These are phyloP conservation scores for Heliopora coerulea DNA, from an alignment of 92 coral and sea anemone species.

Conservation along the genomic window DNA sequence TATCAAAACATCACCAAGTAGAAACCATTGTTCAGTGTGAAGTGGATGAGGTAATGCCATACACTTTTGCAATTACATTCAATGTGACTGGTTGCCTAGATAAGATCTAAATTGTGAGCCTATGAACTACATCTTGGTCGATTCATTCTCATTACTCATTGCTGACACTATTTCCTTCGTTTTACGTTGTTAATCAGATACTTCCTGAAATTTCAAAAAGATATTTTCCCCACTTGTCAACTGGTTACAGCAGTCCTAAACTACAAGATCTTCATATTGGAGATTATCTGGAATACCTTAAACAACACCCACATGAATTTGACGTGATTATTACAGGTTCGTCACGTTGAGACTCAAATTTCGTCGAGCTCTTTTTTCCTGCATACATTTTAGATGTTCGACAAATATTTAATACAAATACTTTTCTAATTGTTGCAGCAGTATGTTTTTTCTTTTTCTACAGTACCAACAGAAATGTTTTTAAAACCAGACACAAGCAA, in stretches of 20 bases:
- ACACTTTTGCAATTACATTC: too few relatives aligned
- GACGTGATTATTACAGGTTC: conserved; percentile 89
- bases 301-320: conserved; percentile 77
- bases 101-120: too few relatives aligned
- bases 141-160: too few relatives aligned
- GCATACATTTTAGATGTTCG: too few relatives aligned
- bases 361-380: too few relatives aligned
- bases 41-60: neutral
- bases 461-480: conserved; percentile 85
- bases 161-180: too few relatives aligned
- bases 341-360: conserved; percentile 48
- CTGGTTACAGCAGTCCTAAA: conserved; percentile 74
- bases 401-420: too few relatives aligned
- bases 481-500: conserved; percentile 61
- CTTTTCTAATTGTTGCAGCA: neutral
- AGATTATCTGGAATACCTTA: conserved; percentile 83
- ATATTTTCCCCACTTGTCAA: conserved; percentile 74
- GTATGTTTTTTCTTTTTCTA: neutral
- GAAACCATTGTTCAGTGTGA: conserved; percentile 20
- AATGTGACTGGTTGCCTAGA: too few relatives aligned
- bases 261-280: conserved; percentile 72
- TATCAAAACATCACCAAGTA: conserved; percentile 20
- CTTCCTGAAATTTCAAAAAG: conserved; percentile 77
- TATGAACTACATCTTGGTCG: too few relatives aligned
- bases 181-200: conserved; percentile 48